Conservation (phyloP, 2,888 invertebrate species). For the Drosophila emarginata region DNA sequence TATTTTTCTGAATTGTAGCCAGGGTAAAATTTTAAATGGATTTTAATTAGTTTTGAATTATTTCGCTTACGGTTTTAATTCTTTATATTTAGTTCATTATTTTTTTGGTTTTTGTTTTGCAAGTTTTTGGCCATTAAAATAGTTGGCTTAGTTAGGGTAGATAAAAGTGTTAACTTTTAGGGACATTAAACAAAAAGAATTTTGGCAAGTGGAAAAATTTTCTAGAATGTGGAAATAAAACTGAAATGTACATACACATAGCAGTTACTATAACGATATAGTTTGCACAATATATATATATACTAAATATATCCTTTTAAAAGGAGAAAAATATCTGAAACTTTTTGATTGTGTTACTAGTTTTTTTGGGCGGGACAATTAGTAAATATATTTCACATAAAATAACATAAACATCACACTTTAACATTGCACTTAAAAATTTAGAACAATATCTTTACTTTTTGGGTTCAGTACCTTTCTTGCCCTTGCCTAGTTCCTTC, state of each 20-base stretch:
- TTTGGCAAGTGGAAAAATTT: background rate
- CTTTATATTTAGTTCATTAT: slow-evolving; percentile 20
- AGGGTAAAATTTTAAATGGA: slow-evolving; percentile 44
- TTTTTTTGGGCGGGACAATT: too few relatives aligned
- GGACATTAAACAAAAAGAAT: background rate
- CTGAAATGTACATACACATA: too few relatives aligned
- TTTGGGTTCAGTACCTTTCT: background rate
- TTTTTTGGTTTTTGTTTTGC: slow-evolving; percentile 29
- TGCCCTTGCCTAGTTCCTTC: slow-evolving; percentile 87
- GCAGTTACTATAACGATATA: too few relatives aligned
- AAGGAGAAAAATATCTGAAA: too few relatives aligned
- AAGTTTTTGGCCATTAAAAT: slow-evolving; percentile 38
- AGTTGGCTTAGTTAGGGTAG: slow-evolving; percentile 26
- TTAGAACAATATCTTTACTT: background rate
- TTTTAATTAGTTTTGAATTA: slow-evolving; percentile 56
- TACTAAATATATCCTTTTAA: too few relatives aligned
- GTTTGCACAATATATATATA: too few relatives aligned
- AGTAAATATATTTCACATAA: too few relatives aligned
- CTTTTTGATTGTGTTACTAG: too few relatives aligned
- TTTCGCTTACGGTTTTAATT: slow-evolving; percentile 36
- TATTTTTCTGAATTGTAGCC: slow-evolving; percentile 47
- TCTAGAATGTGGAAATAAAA: background rate
- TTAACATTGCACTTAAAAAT: background rate
- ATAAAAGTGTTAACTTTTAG: background rate
- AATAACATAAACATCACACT: too few relatives aligned